Percentiles rank a stretch among this genome's conserved stretches.
phyloP scores from a whole-genome alignment of 2,797 vertebrate species.

The Ptychadena robeensis region DNA sequence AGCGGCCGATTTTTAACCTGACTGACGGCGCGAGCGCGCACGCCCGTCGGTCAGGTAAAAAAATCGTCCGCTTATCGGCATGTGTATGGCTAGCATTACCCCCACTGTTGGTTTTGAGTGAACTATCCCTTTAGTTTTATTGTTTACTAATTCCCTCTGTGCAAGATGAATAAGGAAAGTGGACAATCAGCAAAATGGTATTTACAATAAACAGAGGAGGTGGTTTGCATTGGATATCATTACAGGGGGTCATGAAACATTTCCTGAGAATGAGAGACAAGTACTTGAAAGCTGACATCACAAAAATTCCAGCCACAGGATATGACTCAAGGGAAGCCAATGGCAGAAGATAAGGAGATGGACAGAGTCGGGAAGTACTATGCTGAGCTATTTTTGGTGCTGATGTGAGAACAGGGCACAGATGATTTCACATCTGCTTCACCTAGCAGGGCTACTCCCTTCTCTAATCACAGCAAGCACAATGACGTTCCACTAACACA shows the following conservation, averaged over 20 bases:
- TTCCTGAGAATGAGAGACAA: background rate
- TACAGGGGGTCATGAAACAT: background rate
- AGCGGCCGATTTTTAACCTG: no score
- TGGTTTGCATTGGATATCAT: background rate
- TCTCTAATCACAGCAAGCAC: background rate
- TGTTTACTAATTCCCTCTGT: background rate
- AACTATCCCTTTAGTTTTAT: background rate
- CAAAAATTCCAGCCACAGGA: conserved; percentile 26
- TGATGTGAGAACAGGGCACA: background rate
- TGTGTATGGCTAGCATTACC: no score
- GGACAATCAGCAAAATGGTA: background rate
- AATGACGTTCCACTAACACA: background rate
- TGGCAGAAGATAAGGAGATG: conserved; percentile 15
- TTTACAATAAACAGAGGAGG: background rate
- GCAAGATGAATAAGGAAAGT: background rate
- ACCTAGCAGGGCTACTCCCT: background rate
- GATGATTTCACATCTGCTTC: background rate
- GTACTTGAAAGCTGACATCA: conserved; percentile 16
- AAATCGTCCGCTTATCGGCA: no score
- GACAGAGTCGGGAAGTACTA: background rate
- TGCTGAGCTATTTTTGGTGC: background rate
- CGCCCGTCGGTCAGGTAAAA: no score
- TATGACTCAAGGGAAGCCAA: conserved; percentile 39
- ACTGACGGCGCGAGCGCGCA: no score
- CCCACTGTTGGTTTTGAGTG: no score